Evolutionary conservation across 2,888 invertebrate genomes (phyloP), one percentile per base, ranked within the genome.

Genomic region (Aplocera efformata): DNA sequence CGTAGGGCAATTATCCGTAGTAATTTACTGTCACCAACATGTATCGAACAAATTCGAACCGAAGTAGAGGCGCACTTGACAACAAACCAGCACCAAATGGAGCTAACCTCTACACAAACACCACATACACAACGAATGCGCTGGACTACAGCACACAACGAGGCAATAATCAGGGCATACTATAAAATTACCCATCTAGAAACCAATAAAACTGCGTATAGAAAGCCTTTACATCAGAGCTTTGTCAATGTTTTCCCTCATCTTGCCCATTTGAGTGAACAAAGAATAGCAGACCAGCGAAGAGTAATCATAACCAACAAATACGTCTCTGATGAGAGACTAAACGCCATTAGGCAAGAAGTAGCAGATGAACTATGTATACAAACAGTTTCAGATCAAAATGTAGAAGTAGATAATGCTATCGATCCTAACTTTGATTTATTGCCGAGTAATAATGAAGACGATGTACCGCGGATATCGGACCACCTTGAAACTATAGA

Each of bases 281-380:
- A 43, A 26, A 20, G 43, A 6, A 32, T 43, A 7, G 33, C 43
- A n/a, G 43, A 43, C 10, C 43, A 43, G 17, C 23, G 38, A n/a
- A n/a, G 43, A 3, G 21, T 34, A 3, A 43, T 43, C 0, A 6
- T 38, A 10, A 29, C 33, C 5, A 38, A 43, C 20, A 38, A 31
- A 27, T 13, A 34, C 1, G 9, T 38, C 1, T 11, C 13, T 2
- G 20, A 10, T 0, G 21, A 38, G 4, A 25, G 37, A 20, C 1
- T 38, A 3, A 8, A 10, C 1, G 10, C 7, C n/a, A 26, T 38
- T 1, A 20, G 26, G 8, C 7, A 21, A 1, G 37, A 38, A 32
- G 17, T 31, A 8, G 3, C 31, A n/a, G n/a, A 2, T n/a, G 23
- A 32, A 6, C n/a, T 32, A 23, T 8, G 8, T 11, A n/a, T n/a